Evolutionary conservation across 2,113 vertebrate genomes (phyloP), one percentile per base, ranked within the genome.

Genomic region (Leptodactylus fuscus): DNA sequence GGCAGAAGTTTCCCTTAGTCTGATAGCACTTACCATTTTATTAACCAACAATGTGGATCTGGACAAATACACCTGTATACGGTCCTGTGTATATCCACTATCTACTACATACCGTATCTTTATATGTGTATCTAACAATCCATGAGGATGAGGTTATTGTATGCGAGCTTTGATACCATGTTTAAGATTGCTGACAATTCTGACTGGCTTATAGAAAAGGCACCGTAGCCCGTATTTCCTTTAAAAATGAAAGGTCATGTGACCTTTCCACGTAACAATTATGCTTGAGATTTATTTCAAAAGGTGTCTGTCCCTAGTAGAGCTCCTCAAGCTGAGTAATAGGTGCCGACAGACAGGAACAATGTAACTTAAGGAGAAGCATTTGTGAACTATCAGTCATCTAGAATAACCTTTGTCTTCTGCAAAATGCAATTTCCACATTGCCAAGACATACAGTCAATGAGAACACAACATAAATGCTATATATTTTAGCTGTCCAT

Each of bases 321-420:
- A 79, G 20, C 41, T n/a, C 58, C 27, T 44, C 60, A n/a, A 5
- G 2, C 15, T n/a, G 46, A n/a, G n/a, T n/a, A 55, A 13, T 51
- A 70, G 11, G 65, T 55, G 62, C 32, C 48, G 65, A 55, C 29
- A 71, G 81, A 82, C 81, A 71, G 34, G 53, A 55, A 82, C 55
- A 10, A 38, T 53, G 65, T 71, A 51, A 82, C 67, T 82, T 65
- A 71, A 82, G 67, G 16, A 55, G 44, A 82, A 69, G 46, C 81
- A 71, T 55, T 71, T 71, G 48, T 70, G 65, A 71, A 16, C 46
- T 24, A 81, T 82, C 46, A 69, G 34, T 82, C 81, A 71, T 34
- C 29, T 79, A 60, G 22, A 60, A 41, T 58, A 60, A 38, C 32
- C 71, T 48, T 49, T 55, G 8, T 24, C 32, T 58, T 55, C 34